Conservation (phyloP, 2,888 invertebrate genomes). For the Amblyteles armatorius region DNA sequence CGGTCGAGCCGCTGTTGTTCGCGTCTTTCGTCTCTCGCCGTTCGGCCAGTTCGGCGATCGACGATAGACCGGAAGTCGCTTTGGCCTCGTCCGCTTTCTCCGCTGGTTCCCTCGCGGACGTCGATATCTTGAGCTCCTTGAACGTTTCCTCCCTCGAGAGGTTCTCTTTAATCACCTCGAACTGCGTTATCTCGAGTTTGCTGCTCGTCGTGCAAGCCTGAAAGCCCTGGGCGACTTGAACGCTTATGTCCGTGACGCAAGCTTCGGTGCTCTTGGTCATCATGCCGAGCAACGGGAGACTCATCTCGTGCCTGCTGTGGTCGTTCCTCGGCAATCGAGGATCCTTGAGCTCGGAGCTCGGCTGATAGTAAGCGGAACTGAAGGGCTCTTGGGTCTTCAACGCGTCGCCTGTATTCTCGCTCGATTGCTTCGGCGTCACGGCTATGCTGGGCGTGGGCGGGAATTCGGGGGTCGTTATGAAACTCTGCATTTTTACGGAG, state of each 20-base stretch:
- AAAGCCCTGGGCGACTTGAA: conserved; percentile 43
- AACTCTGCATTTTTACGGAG: conserved; percentile 75
- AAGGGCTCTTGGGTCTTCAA: conserved; percentile 73
- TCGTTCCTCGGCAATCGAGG: conserved; percentile 57
- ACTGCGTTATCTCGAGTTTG: conserved; percentile 79
- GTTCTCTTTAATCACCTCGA: conserved; percentile 81
- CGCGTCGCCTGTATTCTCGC: conserved; percentile 69
- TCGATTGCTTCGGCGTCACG: conserved; percentile 77
- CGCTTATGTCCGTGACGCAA: conserved; percentile 31
- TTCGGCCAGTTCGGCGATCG: conserved; percentile 1
- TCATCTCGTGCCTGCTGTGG: conserved; percentile 62
- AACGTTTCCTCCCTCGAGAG: conserved; percentile 78
- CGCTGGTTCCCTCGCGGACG: conserved; percentile 64
- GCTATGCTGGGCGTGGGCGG: conserved; percentile 81
- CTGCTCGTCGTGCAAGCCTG: conserved; percentile 56
- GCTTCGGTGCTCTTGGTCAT: conserved; percentile 30
- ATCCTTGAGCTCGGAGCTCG: conserved; percentile 70
- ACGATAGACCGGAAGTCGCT: not conserved
- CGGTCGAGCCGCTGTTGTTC: conserved; percentile 59
- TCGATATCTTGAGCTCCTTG: conserved; percentile 78
- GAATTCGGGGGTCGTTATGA: conserved; percentile 81
- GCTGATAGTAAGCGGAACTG: conserved; percentile 78
- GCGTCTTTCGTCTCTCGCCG: conserved; percentile 13
- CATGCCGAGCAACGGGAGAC: conserved; percentile 61
- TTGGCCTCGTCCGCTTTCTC: conserved; percentile 43